These are phyloP conservation scores for Hyposoter dolosus DNA, from an alignment of 2,888 invertebrate species.

Conservation along the genomic window DNA sequence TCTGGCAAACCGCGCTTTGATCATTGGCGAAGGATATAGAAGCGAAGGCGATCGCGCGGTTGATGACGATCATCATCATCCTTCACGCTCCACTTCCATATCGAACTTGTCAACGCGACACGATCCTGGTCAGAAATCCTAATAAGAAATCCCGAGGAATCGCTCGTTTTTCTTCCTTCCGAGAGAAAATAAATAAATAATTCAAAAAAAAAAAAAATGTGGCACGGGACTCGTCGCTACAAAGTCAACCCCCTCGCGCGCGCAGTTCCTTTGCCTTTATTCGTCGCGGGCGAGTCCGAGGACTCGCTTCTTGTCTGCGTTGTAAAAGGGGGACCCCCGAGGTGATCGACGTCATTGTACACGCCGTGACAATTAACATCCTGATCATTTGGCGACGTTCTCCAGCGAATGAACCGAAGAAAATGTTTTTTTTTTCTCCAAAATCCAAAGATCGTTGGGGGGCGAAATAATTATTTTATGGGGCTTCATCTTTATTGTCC, in stretches of 20 bases:
- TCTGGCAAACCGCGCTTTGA: constrained; percentile 61
- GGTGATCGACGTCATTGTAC: constrained; percentile 52
- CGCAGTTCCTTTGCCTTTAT: constrained; percentile 69
- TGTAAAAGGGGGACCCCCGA: constrained; percentile 67
- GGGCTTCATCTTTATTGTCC: no score
- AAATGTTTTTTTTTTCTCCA: neutral
- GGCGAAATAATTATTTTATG: neutral
- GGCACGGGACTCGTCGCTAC: constrained; percentile 38
- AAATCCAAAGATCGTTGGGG: neutral
- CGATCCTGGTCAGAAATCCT: constrained; percentile 43
- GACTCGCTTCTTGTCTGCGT: constrained; percentile 45
- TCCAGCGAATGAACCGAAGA: constrained; percentile 37
- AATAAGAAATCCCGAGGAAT: constrained; percentile 50
- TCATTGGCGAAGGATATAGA: constrained; percentile 43
- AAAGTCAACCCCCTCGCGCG: neutral
- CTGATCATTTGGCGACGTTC: constrained; percentile 68
- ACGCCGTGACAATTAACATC: constrained; percentile 74
- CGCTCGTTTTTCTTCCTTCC: constrained; percentile 45
- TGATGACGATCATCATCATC: constrained; percentile 57
- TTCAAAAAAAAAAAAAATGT: constrained; percentile 32
- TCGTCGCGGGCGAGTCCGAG: constrained; percentile 65
- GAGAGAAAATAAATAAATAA: no score
- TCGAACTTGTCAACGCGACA: constrained; percentile 38
- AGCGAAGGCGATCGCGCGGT: constrained; percentile 12
- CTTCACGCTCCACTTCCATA: constrained; percentile 58